Base-by-base conservation (phyloP, 2,797 vertebrate genomes). In the Cynodonichthys magdalenae region DNA sequence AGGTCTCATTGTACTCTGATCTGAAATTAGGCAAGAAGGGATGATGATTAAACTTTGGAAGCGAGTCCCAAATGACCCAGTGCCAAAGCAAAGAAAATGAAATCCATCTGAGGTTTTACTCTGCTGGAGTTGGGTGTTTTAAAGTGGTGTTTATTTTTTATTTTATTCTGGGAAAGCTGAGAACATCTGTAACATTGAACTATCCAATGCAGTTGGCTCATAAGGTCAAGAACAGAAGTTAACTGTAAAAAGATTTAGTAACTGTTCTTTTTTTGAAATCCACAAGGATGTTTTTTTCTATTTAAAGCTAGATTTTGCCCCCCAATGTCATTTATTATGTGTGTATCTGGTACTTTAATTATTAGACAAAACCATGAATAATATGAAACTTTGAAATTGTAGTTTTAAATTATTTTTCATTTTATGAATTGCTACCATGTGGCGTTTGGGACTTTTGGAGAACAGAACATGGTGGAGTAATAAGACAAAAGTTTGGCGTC, bases 11-110 rank as follows among this genome's bases (percentile, higher is more conserved):
- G 67, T 80, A 58, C 19, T 0, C 56, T 80, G 77, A 79, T 75
- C 84, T 75, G 64, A 75, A 74, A 82, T 87, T 79, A 86, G 64
- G 65, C 39, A 29, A 14, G 20, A 83, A 53, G 79, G 73, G 75
- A 73, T 71, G 74, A 79, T 15, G 54, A 63, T 48, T 64, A 45
- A 80, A 76, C 20, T 74, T 65, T 45, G 31, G 50, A 31, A 45
- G 44, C 19, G 39, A 24, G 24, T 24, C 24, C 24, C 24, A 24
- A 24, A 3, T 3, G 3, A 24, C 24, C 24, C 34, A 6, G 34
- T 7, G 34, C 34, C 6, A 36, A 12, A 36, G 34, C 34, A 36
- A 36, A 36, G 34, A 41, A 2, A 12, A 12, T 41, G 39, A 41
- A 41, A 41, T 41, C 14, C 11, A 41, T 41, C 14, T 2, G 39